phyloP scores from a whole-genome alignment of 2,113 vertebrate species.

The sheep (Ovis aries) region DNA sequence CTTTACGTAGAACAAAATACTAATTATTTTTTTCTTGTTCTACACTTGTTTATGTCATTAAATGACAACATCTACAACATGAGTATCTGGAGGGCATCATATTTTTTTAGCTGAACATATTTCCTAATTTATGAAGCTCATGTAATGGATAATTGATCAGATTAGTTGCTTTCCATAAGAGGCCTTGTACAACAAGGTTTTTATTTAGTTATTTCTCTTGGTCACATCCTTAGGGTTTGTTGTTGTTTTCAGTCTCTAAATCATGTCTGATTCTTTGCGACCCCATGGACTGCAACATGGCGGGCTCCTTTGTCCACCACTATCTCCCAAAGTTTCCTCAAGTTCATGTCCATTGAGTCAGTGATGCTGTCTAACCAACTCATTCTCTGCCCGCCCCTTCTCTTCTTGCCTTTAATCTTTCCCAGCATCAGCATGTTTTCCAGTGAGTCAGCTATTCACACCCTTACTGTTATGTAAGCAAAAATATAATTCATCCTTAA shows the following conservation, averaged over 20 bases:
- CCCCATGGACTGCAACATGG: neutral
- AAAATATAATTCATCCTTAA: neutral
- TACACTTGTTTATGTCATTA: neutral
- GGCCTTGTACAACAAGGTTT: neutral
- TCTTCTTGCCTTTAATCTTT: neutral
- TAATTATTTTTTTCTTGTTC: neutral
- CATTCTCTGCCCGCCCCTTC: neutral
- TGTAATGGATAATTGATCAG: neutral
- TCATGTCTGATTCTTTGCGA: neutral
- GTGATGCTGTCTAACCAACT: neutral
- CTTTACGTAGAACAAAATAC: neutral
- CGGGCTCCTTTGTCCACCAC: neutral
- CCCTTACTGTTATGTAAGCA: neutral
- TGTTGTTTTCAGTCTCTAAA: neutral
- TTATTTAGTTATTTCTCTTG: slow-evolving; percentile 11
- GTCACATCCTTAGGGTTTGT: neutral
- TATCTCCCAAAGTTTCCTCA: neutral
- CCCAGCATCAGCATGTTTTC: neutral
- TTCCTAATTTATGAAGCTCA: neutral
- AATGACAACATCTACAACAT: neutral
- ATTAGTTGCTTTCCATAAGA: slow-evolving; percentile 13
- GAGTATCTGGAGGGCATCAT: neutral
- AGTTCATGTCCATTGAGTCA: neutral
- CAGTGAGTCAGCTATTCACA: neutral
- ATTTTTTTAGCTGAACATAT: slow-evolving; percentile 2